A percentile compares a stretch with the other conserved stretches of the same genome.
Conservation (phyloP, 2,113 vertebrate genomes). For the Perccottus glenii region DNA sequence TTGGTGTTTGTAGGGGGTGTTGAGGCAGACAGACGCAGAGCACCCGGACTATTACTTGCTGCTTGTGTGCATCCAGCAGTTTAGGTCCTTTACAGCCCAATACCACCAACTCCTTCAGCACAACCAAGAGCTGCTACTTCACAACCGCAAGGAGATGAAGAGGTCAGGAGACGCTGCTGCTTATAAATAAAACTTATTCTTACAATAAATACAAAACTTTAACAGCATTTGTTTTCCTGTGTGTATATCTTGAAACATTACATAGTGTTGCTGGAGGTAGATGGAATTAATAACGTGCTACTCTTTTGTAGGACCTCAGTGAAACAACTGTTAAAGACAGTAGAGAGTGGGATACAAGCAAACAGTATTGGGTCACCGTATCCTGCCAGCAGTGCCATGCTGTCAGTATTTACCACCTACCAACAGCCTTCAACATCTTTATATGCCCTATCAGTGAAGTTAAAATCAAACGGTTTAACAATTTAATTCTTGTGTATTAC, state of each 20-base stretch:
- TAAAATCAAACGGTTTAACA: too few relatives aligned
- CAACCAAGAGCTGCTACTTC: constrained; percentile 92
- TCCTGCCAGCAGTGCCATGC: constrained; percentile 50
- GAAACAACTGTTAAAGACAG: constrained; percentile 87
- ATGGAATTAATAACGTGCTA: not conserved
- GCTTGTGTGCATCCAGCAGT: constrained; percentile 92
- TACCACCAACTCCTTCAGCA: constrained; percentile 91
- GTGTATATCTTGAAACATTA: too few relatives aligned
- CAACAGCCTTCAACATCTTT: not conserved
- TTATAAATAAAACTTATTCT: too few relatives aligned
- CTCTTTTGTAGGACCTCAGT: constrained; percentile 83
- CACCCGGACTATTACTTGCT: constrained; percentile 97
- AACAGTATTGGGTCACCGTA: constrained; percentile 78
- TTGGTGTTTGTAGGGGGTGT: constrained; percentile 79
- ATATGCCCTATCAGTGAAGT: too few relatives aligned
- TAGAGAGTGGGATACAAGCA: constrained; percentile 83
- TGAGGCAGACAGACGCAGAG: constrained; percentile 92
- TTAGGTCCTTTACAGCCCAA: constrained; percentile 90
- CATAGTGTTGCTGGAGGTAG: too few relatives aligned
- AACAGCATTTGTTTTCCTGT: too few relatives aligned
- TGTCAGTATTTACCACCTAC: constrained; percentile 58
- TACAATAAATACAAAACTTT: not conserved
- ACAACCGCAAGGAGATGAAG: constrained; percentile 90
- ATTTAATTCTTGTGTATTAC: not conserved
- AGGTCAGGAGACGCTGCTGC: constrained; percentile 76